Conservation (phyloP, 2,113 vertebrate genomes). For the Pygoscelis adeliae region DNA sequence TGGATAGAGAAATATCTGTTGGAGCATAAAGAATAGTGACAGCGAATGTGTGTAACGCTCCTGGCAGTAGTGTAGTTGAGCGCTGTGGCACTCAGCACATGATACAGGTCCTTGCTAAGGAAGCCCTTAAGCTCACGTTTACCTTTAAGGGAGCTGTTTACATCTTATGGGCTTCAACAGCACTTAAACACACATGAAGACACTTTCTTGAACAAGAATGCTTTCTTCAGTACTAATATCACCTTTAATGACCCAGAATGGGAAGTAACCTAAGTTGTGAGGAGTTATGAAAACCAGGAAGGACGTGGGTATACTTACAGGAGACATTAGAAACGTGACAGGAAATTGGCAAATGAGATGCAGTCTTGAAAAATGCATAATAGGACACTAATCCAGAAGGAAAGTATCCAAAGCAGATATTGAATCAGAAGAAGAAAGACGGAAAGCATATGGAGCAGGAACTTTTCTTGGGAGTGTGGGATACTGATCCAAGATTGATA, state of each 20-base stretch:
- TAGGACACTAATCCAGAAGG: background rate
- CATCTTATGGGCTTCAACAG: background rate
- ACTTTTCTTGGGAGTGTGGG: background rate
- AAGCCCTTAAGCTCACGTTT: background rate
- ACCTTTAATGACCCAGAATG: background rate
- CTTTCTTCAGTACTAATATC: background rate
- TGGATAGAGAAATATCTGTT: background rate
- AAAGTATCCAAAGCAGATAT: background rate
- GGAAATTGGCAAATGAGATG: background rate
- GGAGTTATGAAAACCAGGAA: background rate
- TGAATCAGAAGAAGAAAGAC: background rate
- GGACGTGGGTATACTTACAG: background rate
- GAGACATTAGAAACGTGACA: background rate
- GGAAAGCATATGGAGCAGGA: background rate
- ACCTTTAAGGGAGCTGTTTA: background rate
- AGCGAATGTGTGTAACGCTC: background rate
- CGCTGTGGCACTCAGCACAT: background rate
- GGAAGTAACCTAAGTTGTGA: background rate
- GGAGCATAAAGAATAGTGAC: background rate
- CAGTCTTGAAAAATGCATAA: background rate
- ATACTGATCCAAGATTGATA: background rate
- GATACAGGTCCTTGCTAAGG: background rate
- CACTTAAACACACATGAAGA: background rate
- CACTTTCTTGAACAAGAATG: background rate
- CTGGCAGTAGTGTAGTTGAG: background rate